Percentiles rank a stretch among this genome's conserved stretches.
phyloP scores from a whole-genome alignment of 37 sponge, comb jelly and placozoan species.

The Amphimedon queenslandica region DNA sequence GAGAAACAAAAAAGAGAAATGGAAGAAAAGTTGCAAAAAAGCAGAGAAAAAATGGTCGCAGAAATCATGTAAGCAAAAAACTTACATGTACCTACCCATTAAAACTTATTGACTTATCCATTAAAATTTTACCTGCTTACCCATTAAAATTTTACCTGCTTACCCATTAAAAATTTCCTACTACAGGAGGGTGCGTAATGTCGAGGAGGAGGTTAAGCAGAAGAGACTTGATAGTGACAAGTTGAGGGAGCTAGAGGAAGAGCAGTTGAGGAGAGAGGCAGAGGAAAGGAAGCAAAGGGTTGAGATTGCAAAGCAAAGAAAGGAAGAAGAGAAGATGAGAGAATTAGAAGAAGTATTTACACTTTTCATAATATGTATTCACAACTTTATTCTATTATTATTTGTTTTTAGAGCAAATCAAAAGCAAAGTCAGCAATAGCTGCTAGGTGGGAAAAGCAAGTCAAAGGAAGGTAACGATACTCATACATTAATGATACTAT shows the following conservation, averaged over 20 bases:
- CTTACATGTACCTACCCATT: too few species aligned
- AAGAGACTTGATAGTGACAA: conserved; percentile 19
- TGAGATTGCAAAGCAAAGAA: conserved; percentile 19
- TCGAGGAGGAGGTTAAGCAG: conserved; percentile 26
- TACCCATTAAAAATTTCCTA: conserved; percentile 3
- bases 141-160: background rate
- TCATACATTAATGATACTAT: background rate
- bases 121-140: background rate
- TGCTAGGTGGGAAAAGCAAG: conserved; percentile 54
- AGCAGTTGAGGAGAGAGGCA: conserved; percentile 14
- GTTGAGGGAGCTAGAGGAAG: conserved; percentile 21
- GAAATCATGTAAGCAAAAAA: conserved; percentile 24
- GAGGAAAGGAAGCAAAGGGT: conserved; percentile 24
- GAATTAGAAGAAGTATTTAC: conserved; percentile 14
- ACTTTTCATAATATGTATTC: background rate
- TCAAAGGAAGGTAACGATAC: conserved; percentile 13
- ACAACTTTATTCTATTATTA: too few species aligned
- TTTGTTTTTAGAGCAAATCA: conserved; percentile 16
- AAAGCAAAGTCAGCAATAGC: conserved; percentile 55
- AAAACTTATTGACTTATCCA: too few species aligned
- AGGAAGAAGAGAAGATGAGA: conserved; percentile 10
- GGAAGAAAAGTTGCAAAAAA: conserved; percentile 34
- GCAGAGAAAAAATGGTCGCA: conserved; percentile 21
- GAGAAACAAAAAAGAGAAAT: conserved; percentile 39
- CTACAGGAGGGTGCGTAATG: background rate